Evolutionary conservation across 2,113 vertebrate species (phyloP).

Genomic region (Semicossyphus pulcher): DNA sequence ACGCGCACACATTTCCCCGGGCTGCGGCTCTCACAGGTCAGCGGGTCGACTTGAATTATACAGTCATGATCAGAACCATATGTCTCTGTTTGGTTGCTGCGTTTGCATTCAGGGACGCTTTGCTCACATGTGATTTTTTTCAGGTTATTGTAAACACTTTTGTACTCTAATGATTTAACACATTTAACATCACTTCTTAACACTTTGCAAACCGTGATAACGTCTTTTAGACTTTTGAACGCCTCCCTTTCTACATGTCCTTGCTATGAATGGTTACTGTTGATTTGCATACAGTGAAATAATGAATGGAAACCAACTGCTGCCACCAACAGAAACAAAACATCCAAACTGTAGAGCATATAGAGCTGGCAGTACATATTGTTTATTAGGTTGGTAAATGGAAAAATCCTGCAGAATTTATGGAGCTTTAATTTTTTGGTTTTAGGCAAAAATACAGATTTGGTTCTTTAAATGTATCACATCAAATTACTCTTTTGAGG

Average conservation of each 20-base stretch:
- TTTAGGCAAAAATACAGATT: too few relatives aligned
- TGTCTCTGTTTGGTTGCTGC: slow-evolving; percentile 53
- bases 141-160: background rate
- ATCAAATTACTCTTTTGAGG: too few relatives aligned
- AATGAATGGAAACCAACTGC: background rate
- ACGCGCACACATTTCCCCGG: slow-evolving; percentile 35
- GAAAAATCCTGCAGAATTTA: too few relatives aligned
- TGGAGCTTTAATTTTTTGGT: too few relatives aligned
- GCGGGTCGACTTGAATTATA: slow-evolving; percentile 64
- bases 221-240: background rate
- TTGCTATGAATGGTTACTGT: background rate
- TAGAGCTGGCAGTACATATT: background rate
- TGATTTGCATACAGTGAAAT: background rate
- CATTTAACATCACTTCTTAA: background rate
- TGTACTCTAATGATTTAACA: background rate
- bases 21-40: slow-evolving; percentile 68
- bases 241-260: background rate
- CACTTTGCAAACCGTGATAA: background rate
- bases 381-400: background rate
- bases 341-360: background rate
- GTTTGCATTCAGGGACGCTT: background rate
- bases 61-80: slow-evolving; percentile 72
- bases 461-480: too few relatives aligned
- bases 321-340: background rate
- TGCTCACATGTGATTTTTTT: background rate